phyloP scores from a whole-genome alignment of 1,140 invertebrate genomes.

The Brachionus angularis region DNA sequence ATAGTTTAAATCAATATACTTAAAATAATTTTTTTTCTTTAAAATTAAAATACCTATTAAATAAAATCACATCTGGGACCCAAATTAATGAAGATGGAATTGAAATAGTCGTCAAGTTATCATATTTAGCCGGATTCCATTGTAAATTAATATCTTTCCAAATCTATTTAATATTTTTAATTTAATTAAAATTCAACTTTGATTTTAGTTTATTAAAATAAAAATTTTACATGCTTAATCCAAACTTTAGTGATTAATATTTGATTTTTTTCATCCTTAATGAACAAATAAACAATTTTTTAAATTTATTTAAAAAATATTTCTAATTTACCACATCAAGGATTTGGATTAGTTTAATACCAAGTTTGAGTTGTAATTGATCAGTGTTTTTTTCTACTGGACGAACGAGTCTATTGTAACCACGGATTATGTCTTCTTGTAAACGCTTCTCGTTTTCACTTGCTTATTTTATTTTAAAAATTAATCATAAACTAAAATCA shows the following conservation, averaged over 20 bases:
- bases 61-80: constrained; percentile 62
- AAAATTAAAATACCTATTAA: constrained; percentile 58
- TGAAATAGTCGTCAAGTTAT: constrained; percentile 11
- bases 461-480: too few relatives aligned
- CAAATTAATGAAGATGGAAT: constrained; percentile 76
- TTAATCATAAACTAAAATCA: too few relatives aligned
- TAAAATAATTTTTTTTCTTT: constrained; percentile 24
- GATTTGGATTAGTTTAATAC: constrained; percentile 25
- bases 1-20: constrained; percentile 47
- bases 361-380: constrained; percentile 9
- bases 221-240: constrained; percentile 28
- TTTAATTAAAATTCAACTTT: not conserved
- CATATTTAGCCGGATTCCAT: constrained; percentile 42
- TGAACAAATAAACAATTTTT: constrained; percentile 31
- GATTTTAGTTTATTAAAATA: not conserved
- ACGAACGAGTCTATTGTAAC: constrained; percentile 29
- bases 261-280: constrained; percentile 44
- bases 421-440: constrained; percentile 6
- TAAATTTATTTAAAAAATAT: not conserved
- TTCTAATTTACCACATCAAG: constrained; percentile 46
- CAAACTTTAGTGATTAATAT: constrained; percentile 38
- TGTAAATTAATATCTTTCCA: constrained; percentile 25
- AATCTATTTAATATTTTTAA: not conserved
- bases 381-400: constrained; percentile 31
- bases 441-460: constrained; percentile 47